Conservation (phyloP, 2,113 vertebrate species). For the Astatotilapia flaviijosephi region DNA sequence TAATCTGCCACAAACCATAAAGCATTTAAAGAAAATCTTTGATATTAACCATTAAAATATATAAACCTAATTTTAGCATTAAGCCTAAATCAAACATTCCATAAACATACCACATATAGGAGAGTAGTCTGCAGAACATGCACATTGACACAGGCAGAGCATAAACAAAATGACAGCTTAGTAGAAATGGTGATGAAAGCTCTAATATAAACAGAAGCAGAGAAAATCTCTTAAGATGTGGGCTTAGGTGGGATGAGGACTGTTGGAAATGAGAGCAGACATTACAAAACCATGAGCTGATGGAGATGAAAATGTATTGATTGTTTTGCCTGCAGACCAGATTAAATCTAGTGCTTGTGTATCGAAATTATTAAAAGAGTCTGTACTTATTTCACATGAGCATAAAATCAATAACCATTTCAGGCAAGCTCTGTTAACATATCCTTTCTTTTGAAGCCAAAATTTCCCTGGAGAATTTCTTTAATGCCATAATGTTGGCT, state of each 20-base stretch:
- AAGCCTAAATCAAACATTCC: background rate
- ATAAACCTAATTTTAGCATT: background rate
- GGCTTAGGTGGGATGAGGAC: conserved; percentile 2
- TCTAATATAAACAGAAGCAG: background rate
- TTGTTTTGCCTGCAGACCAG: conserved; percentile 40
- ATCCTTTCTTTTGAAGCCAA: conserved; percentile 33
- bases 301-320: conserved; percentile 49
- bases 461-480: background rate
- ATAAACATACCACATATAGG: background rate
- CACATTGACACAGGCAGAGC: background rate
- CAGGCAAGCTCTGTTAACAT: conserved; percentile 33
- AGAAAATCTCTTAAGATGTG: conserved; percentile 3
- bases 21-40: background rate
- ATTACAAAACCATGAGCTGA: conserved; percentile 2
- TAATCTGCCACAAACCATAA: background rate
- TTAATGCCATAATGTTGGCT: background rate
- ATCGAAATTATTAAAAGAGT: conserved; percentile 39
- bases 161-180: conserved; percentile 1
- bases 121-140: background rate
- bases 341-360: conserved; percentile 34
- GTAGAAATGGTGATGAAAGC: background rate
- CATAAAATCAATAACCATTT: conserved; percentile 60
- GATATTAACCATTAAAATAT: background rate
- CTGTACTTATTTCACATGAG: conserved; percentile 51
- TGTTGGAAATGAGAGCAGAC: conserved; percentile 20